Evolutionary conservation across 2,797 vertebrate species (phyloP).

Genomic region (Acipenser oxyrinchus): DNA sequence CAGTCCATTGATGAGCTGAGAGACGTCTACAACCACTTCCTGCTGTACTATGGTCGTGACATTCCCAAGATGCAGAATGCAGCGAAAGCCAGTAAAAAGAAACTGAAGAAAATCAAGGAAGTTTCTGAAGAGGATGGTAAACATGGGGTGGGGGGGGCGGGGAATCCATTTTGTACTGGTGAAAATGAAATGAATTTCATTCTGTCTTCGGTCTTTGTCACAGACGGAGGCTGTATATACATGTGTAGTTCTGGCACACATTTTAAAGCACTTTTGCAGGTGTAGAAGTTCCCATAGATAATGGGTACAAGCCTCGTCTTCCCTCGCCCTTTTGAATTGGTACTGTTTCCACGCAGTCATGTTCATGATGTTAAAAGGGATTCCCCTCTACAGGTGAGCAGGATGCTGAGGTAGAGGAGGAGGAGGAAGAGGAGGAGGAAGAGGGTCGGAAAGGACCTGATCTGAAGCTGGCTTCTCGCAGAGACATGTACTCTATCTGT

Average conservation of each 20-base stretch:
- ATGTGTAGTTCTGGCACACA: background rate
- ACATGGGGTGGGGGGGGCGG: background rate
- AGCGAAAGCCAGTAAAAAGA: conserved; percentile 79
- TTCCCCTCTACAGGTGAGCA: conserved; percentile 58
- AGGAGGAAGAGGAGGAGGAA: conserved; percentile 65
- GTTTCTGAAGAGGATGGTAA: conserved; percentile 78
- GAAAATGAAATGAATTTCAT: background rate
- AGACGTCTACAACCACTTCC: conserved; percentile 94
- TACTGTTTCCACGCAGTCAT: background rate
- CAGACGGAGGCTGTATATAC: background rate
- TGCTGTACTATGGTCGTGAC: conserved; percentile 95
- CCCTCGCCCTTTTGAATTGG: too few relatives aligned
- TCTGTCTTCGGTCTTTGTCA: background rate
- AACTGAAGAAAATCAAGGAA: conserved; percentile 81
- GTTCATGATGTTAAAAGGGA: background rate
- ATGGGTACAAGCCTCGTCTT: background rate
- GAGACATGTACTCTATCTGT: conserved; percentile 98
- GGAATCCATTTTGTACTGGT: too few relatives aligned
- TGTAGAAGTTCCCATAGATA: conserved; percentile 7
- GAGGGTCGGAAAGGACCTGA: conserved; percentile 91
- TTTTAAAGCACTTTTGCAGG: background rate
- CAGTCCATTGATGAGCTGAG: conserved; percentile 92
- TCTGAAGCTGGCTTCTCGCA: conserved; percentile 90
- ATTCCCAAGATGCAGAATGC: conserved; percentile 98
- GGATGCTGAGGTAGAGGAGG: conserved; percentile 58